Percentiles rank a stretch among this genome's conserved stretches.
These are phyloP conservation scores for Popillia japonica DNA, from an alignment of 1,140 invertebrate species.

Conservation along the genomic window DNA sequence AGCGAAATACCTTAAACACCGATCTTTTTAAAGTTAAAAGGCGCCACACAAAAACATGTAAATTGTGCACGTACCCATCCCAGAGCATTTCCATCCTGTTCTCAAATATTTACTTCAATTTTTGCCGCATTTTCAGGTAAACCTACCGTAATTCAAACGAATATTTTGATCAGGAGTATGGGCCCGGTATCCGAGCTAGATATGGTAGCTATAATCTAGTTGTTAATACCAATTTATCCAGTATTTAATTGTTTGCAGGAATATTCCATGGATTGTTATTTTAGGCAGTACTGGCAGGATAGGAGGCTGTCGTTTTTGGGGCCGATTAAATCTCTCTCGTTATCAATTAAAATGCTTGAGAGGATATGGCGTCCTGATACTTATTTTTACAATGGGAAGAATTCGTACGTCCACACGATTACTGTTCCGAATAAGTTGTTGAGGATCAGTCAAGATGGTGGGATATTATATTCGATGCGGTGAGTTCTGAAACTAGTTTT, in stretches of 20 bases:
- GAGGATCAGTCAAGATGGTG: constrained; percentile 86
- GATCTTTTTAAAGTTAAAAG: too few relatives aligned
- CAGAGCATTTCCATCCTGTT: too few relatives aligned
- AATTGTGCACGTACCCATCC: too few relatives aligned
- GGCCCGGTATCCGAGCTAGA: constrained; percentile 94
- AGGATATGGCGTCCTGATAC: constrained; percentile 96
- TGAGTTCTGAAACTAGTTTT: constrained; percentile 57
- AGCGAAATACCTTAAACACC: too few relatives aligned
- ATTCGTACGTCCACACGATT: constrained; percentile 94
- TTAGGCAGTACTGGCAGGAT: constrained; percentile 90
- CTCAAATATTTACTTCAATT: too few relatives aligned
- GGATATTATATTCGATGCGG: constrained; percentile 95
- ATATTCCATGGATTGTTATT: constrained; percentile 97
- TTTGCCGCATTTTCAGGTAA: constrained; percentile 74
- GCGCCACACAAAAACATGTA: too few relatives aligned
- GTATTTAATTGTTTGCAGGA: too few relatives aligned
- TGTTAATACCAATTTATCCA: too few relatives aligned
- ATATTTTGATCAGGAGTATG: constrained; percentile 94
- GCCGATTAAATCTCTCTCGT: constrained; percentile 80
- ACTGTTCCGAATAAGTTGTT: constrained; percentile 95
- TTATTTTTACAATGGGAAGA: too few relatives aligned
- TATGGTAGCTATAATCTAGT: constrained; percentile 77
- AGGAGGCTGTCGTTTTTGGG: constrained; percentile 82
- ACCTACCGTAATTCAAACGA: constrained; percentile 89
- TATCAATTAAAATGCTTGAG: constrained; percentile 91